Conservation (phyloP, 2,888 invertebrate species). For the Thyatira batis region DNA sequence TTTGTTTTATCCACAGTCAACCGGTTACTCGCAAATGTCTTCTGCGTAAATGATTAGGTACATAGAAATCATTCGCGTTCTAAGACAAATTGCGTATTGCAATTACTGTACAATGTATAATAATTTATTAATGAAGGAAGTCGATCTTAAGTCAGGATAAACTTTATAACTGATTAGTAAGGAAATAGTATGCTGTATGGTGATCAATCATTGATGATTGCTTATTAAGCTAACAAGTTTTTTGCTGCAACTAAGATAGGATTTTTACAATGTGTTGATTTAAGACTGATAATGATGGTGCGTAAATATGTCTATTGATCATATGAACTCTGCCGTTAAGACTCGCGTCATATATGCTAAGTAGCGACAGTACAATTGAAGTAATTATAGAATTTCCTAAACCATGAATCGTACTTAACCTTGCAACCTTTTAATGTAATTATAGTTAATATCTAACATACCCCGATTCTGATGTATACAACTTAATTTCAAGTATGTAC, state of each 20-base stretch:
- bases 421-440: too few relatives aligned
- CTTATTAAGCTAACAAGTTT: conserved; percentile 23
- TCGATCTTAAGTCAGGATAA: conserved; percentile 10
- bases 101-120: neutral
- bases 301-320: neutral
- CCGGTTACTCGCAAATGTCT: too few relatives aligned
- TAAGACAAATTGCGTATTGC: neutral
- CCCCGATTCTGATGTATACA: too few relatives aligned
- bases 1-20: too few relatives aligned
- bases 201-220: conserved; percentile 37
- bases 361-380: too few relatives aligned
- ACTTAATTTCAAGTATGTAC: too few relatives aligned
- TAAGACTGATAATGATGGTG: neutral
- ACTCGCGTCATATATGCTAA: neutral
- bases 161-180: conserved; percentile 26
- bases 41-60: too few relatives aligned
- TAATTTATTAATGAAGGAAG: neutral
- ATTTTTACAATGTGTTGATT: neutral
- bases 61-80: neutral
- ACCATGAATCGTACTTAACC: too few relatives aligned
- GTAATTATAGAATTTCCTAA: too few relatives aligned
- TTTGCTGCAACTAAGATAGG: conserved; percentile 16
- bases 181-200: conserved; percentile 27
- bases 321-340: neutral
- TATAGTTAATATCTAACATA: too few relatives aligned